Base-by-base conservation (phyloP, 2,113 vertebrate species). In the Tachysurus vachellii region DNA sequence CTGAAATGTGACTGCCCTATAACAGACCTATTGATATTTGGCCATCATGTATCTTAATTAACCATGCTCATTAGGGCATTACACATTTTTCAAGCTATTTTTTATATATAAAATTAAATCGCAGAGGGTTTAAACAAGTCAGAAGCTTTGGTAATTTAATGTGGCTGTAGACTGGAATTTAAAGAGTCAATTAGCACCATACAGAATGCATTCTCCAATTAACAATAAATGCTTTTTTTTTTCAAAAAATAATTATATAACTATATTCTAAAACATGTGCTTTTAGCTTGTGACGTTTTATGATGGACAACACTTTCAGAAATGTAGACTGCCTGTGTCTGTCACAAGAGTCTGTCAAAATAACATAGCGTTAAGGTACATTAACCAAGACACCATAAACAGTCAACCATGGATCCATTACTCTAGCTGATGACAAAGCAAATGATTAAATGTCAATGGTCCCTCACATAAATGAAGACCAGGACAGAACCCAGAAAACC, bases 391-490 rank as follows among this genome's bases (percentile, higher is more conserved):
- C 80, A 23, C 53, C 50, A 84, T 88, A 84, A 64, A 82, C 56
- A 77, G 59, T 76, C 75, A 83, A 80, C 77, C 66, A 86, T 76
- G 76, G 56, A 86, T 88, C 87, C 87, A 88, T 90, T 88, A 90
- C 80, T 86, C 75, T 77, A 84, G 64, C 66, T 86, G 87, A 80
- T 86, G 89, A 88, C 82, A 88, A 89, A 71, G 61, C 82, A 70
- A 85, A 82, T 44, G 88, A 87, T 87, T 87, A 76, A 88, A 80
- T 50, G 80, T 86, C 82, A 86, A 86, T 83, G 84, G 70, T 59
- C 62, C 26, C 76, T 81, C 80, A 62, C 57, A 50, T 28, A 85
- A 85, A 85, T 75, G 66, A 56, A 82, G 56, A 59, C 19, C 83
- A 76, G 14, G 59, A 54, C 53, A 76, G 81, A 76, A 83, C n/a